phyloP scores from a whole-genome alignment of 2,113 vertebrate species.

The Nycticorax nycticorax region DNA sequence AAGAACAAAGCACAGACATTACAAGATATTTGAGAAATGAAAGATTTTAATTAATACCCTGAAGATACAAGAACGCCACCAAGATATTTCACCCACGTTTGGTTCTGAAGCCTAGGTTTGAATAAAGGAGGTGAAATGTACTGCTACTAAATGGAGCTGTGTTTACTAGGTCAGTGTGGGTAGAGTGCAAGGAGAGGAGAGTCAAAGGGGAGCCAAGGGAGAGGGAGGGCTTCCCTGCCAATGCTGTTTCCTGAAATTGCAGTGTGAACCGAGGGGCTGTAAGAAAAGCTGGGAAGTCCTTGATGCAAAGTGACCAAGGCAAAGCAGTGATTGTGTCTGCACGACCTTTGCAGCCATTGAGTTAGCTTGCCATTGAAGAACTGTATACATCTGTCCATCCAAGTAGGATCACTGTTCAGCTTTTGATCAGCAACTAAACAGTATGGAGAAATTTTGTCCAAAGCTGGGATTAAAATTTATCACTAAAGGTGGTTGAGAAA shows the following conservation, averaged over 20 bases:
- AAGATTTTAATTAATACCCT: background rate
- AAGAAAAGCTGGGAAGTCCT: background rate
- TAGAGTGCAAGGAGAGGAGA: background rate
- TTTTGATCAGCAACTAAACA: background rate
- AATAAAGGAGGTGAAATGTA: background rate
- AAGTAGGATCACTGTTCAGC: background rate
- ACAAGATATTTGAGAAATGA: background rate
- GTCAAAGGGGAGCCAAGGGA: background rate
- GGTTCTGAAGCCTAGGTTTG: background rate
- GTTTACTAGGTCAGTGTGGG: background rate
- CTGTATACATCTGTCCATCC: background rate
- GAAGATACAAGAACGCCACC: background rate
- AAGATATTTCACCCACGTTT: background rate
- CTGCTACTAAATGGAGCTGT: background rate
- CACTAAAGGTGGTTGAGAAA: background rate
- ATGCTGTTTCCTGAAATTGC: background rate
- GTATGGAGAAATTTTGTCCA: background rate
- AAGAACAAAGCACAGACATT: slow-evolving; percentile 13
- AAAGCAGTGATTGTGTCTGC: background rate
- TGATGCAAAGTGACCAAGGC: background rate
- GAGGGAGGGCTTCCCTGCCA: background rate
- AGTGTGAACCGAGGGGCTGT: background rate
- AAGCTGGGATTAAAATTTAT: background rate
- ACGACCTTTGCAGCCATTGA: background rate
- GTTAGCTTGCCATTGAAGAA: background rate